Evolutionary conservation across 2,113 vertebrate genomes (phyloP).

Genomic region (Perca schrenkii): DNA sequence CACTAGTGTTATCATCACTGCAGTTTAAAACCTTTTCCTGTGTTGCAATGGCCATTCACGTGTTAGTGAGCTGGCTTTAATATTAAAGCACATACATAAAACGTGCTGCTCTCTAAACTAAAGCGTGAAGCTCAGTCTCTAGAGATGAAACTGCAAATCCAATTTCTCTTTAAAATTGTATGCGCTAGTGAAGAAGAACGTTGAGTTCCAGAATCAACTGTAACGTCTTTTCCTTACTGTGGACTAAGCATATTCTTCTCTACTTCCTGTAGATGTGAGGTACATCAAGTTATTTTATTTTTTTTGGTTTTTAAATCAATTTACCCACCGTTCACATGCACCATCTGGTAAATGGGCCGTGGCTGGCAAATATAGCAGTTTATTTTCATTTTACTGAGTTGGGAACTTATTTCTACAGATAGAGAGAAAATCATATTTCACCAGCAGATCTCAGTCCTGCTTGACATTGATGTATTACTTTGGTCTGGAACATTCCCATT

Average conservation of each 20-base stretch:
- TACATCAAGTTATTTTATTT: slow-evolving; percentile 40
- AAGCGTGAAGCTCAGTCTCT: slow-evolving; percentile 17
- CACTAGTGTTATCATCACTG: not conserved
- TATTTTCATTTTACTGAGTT: slow-evolving; percentile 63
- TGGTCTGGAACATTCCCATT: slow-evolving; percentile 56
- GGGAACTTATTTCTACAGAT: slow-evolving; percentile 66
- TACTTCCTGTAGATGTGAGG: slow-evolving; percentile 36
- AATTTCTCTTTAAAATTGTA: slow-evolving; percentile 54
- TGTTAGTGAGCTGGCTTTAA: not conserved
- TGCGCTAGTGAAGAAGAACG: slow-evolving; percentile 30
- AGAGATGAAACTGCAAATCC: slow-evolving; percentile 53
- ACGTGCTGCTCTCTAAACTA: slow-evolving; percentile 31
- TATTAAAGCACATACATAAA: slow-evolving; percentile 32
- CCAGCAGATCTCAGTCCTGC: slow-evolving; percentile 58
- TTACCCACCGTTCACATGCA: slow-evolving; percentile 43
- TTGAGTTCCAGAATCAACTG: slow-evolving; percentile 23
- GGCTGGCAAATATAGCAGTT: slow-evolving; percentile 61
- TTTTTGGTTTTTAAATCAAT: slow-evolving; percentile 22
- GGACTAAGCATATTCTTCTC: slow-evolving; percentile 17
- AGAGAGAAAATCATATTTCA: slow-evolving; percentile 71
- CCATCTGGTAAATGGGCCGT: slow-evolving; percentile 56
- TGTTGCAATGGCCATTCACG: not conserved
- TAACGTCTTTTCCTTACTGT: slow-evolving; percentile 30
- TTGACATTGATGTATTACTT: slow-evolving; percentile 75
- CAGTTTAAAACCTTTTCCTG: slow-evolving; percentile 3